Base-by-base conservation (phyloP, 2,113 vertebrate genomes). In the Myrmecobius fasciatus region DNA sequence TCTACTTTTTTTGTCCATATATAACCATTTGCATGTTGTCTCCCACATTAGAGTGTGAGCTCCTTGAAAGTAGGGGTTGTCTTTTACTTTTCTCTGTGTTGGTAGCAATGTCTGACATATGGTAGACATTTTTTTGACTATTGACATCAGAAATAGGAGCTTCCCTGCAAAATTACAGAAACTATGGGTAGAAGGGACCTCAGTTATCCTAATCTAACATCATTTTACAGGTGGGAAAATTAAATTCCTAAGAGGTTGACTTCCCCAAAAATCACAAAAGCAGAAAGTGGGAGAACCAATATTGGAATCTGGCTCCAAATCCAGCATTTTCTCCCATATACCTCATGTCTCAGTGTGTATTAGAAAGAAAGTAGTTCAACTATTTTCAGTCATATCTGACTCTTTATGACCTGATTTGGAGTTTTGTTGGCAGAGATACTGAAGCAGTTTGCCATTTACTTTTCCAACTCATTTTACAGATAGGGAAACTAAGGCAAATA, bases 181-280 rank as follows among this genome's bases (percentile, higher is more conserved):
- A 20, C 17, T 75, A 20, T n/a, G 17, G 17, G 14, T n/a, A n/a
- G 14, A 75, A 36, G 31, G 12, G 31, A 14, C 60, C 28, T 75
- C 60, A 75, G 14, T 17, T 75, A n/a, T n/a, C n/a, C 60, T 75
- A 20, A 3, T n/a, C 11, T 95, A 91, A 91, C 56, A 67, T 88
- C 49, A 83, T 83, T 89, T 92, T 56, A 25, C 52, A 90, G 53
- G 91, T 56, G 89, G 95, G 92, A 92, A 95, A 96, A 97, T 53
- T 54, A 91, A 97, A 95, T 95, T 95, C 92, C 47, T 2, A 0
- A 0, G 47, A 43, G 28, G n/a, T 3, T 14, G n/a, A 8, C 46
- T 95, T 95, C n/a, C 75, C 48, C 36, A 43, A 36, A 89, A 48
- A 53, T 92, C 92, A 93, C 75, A 93, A 24, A 91, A 43, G 0